These are phyloP conservation scores for Nymphalis polychloros DNA, from an alignment of 2,888 invertebrate species.

Conservation along the genomic window DNA sequence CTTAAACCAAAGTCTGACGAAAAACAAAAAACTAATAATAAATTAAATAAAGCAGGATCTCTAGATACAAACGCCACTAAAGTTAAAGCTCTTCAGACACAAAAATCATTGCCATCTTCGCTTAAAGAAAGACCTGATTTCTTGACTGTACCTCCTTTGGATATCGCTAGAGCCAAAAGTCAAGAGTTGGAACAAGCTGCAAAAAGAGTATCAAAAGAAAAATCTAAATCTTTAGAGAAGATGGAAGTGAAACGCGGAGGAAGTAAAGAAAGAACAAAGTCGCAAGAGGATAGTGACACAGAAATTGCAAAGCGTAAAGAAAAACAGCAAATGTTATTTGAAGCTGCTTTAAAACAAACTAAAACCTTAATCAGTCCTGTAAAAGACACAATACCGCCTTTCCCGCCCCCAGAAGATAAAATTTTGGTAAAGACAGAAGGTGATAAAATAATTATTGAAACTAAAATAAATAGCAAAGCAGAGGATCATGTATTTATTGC, in stretches of 20 bases:
- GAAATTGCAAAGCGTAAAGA: conserved; percentile 87
- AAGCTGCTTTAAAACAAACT: conserved; percentile 88
- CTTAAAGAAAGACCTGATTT: conserved; percentile 78
- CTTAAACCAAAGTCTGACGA: conserved; percentile 74
- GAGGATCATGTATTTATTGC: conserved; percentile 89
- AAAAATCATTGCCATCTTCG: conserved; percentile 81
- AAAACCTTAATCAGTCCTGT: conserved; percentile 88
- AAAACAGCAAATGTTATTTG: conserved; percentile 88
- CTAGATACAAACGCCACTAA: conserved; percentile 75
- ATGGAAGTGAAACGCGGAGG: conserved; percentile 80
- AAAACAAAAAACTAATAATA: conserved; percentile 60
- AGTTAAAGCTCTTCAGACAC: conserved; percentile 73
- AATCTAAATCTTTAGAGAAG: conserved; percentile 86
- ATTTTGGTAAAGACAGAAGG: conserved; percentile 87
- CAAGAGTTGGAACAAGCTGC: conserved; percentile 82
- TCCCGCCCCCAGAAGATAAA: conserved; percentile 88
- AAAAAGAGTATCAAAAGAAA: conserved; percentile 82
- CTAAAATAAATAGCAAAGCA: conserved; percentile 87
- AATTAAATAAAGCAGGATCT: conserved; percentile 76
- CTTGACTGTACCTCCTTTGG: conserved; percentile 77
- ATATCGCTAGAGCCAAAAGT: conserved; percentile 82
- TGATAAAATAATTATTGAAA: conserved; percentile 85
- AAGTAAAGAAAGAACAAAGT: conserved; percentile 86
- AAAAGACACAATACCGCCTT: conserved; percentile 86
- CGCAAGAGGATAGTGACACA: conserved; percentile 87